Base-by-base conservation (phyloP, 1,140 invertebrate species). In the Pseudachorutes palmiensis region DNA sequence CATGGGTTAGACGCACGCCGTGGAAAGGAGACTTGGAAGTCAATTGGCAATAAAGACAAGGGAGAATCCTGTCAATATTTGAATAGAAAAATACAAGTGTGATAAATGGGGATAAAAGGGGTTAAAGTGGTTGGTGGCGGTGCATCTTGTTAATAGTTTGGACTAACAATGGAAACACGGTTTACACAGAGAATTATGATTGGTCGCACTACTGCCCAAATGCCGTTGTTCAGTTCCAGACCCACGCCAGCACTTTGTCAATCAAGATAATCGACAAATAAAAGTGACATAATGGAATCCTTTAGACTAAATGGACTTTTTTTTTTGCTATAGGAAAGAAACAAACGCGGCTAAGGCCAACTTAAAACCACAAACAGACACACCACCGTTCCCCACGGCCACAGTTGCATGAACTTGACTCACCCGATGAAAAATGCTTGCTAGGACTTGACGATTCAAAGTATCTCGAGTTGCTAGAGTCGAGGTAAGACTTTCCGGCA, bases 391-490 rank as follows among this genome's bases (percentile, higher is more conserved):
- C n/a, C n/a, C n/a, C n/a, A n/a, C n/a, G n/a, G n/a, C n/a, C n/a
- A n/a, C n/a, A n/a, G n/a, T n/a, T n/a, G n/a, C 51, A 5, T 55
- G 51, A 55, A 22, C 32, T 67, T 62, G 31, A 64, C 69, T 70
- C 62, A 73, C 72, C 72, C 69, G 69, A 69, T 64, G 71, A 67
- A 64, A 66, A 73, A 59, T 72, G 71, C 69, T 73, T 73, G 66
- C 68, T 70, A 64, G 71, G 71, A 49, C 68, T 70, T 30, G 68
- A 68, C 19, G 59, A 51, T 67, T 73, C 71, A 69, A 73, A 73
- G 57, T 73, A 73, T 69, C 69, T 73, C 28, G 68, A 66, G 36
- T 70, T 70, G 29, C 67, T 62, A 41, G 72, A 57, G 49, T 73
- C 72, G 29, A 73, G 59, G 61, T 73, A 70, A 33, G 69, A 70